Base-by-base conservation (phyloP, 1,140 invertebrate genomes). In the Mylabris phalerata region DNA sequence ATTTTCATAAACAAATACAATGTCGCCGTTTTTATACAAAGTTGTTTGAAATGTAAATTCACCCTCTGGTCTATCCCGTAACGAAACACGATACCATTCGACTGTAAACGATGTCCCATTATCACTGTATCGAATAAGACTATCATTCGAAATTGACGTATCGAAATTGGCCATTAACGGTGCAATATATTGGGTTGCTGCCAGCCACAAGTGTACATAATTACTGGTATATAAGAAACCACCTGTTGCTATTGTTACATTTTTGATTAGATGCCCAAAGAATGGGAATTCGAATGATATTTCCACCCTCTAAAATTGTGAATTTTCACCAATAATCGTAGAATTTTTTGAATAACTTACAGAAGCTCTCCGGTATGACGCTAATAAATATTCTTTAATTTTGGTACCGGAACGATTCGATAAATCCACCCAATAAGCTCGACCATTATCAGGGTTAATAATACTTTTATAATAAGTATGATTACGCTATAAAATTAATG, bases 131-230 rank as follows among this genome's bases (percentile, higher is more conserved):
- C 87, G 88, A 40, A 99, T 88, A 59, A 79, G 82, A 40, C 95
- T 95, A 57, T 87, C 79, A 44, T 88, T 81, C 4, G 82, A 85
- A 40, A 91, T 68, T 42, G 86, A 87, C 0, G 93, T 93, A 75
- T 99, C 95, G 74, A 99, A 99, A 80, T 99, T 98, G 5, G 94
- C 96, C 97, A 99, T 99, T n/a, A 99, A 76, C 0, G 97, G 96
- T 4, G 96, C 95, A 59, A 98, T 96, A 75, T 98, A 98, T 77
- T 99, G 97, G 0, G 96, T 98, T 13, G 95, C 95, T 0, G 96
- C 96, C 48, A 99, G 78, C 95, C 95, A 99, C 45, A 88, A 89
- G 76, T 99, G 96, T 2, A 97, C 87, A 72, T 96, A 95, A 58
- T 97, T 92, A 45, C 95, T 95, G 10, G 92, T 93, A 72, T 95